Conservation (phyloP, 2,888 invertebrate species). For the Trichogramma dendrolimi region DNA sequence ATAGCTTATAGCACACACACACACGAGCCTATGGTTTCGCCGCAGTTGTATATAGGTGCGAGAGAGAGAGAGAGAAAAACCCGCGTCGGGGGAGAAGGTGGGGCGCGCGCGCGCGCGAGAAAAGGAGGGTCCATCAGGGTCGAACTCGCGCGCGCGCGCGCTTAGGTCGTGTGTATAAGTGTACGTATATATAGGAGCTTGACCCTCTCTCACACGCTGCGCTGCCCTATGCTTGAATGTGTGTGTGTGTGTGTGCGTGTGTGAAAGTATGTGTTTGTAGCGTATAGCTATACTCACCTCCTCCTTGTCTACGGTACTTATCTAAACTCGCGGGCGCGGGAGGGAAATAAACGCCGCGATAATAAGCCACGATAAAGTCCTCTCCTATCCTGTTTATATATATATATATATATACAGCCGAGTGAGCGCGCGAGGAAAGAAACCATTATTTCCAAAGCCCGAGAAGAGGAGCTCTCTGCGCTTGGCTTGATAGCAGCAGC, state of each 20-base stretch:
- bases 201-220: no score
- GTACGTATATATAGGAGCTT: no score
- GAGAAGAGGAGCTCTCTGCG: no score
- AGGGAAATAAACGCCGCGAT: constrained; percentile 21
- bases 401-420: no score
- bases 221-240: no score
- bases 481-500: background rate
- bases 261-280: constrained; percentile 4
- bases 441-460: no score
- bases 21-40: background rate
- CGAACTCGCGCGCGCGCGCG: constrained; percentile 15
- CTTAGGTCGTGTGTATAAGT: background rate
- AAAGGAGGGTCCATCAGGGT: constrained; percentile 19
- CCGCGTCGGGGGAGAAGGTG: background rate
- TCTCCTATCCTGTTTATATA: no score
- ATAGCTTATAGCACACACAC: background rate
- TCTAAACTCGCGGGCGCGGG: constrained; percentile 12
- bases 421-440: no score
- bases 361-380: constrained; percentile 19
- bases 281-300: background rate
- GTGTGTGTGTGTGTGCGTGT: no score
- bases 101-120: constrained; percentile 1
- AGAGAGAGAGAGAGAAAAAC: background rate
- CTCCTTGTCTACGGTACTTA: constrained; percentile 22
- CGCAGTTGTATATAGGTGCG: background rate